Evolutionary conservation across 2,888 invertebrate genomes (phyloP).

Genomic region (Amaurobius ferox): DNA sequence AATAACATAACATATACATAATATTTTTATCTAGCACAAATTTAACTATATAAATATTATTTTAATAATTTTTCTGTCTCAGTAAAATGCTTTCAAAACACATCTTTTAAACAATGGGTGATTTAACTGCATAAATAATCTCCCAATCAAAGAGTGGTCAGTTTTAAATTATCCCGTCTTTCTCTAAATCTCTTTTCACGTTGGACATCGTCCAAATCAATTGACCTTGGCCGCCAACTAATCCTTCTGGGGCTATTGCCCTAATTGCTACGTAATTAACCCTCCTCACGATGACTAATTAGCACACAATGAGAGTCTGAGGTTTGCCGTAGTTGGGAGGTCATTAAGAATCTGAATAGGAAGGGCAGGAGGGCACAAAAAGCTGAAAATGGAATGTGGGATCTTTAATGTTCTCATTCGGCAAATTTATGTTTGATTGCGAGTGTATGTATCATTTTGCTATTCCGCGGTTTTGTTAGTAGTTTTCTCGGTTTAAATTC

Average conservation of each 20-base stretch:
- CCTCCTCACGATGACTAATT: constrained; percentile 45
- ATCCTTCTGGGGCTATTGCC: constrained; percentile 18
- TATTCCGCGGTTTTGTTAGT: neutral
- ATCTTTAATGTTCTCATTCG: constrained; percentile 9
- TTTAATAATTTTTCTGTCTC: too few relatives aligned
- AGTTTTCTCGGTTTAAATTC: too few relatives aligned
- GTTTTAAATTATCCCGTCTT: neutral
- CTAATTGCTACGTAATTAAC: constrained; percentile 68
- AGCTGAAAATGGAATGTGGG: constrained; percentile 12
- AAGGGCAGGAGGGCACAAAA: neutral
- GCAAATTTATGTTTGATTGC: neutral
- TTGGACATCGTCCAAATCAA: constrained; percentile 17
- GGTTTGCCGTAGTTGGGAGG: constrained; percentile 4
- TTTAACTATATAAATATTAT: too few relatives aligned
- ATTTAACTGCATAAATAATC: too few relatives aligned
- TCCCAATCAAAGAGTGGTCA: too few relatives aligned
- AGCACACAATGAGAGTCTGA: constrained; percentile 63
- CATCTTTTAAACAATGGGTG: too few relatives aligned
- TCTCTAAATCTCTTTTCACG: neutral
- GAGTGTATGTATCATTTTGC: neutral
- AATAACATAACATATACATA: too few relatives aligned
- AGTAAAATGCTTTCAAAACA: too few relatives aligned
- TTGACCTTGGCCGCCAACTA: constrained; percentile 17
- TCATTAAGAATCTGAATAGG: neutral
- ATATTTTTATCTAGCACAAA: too few relatives aligned